Conservation (phyloP, 2,113 vertebrate species). For the Peucedramus taeniatus region DNA sequence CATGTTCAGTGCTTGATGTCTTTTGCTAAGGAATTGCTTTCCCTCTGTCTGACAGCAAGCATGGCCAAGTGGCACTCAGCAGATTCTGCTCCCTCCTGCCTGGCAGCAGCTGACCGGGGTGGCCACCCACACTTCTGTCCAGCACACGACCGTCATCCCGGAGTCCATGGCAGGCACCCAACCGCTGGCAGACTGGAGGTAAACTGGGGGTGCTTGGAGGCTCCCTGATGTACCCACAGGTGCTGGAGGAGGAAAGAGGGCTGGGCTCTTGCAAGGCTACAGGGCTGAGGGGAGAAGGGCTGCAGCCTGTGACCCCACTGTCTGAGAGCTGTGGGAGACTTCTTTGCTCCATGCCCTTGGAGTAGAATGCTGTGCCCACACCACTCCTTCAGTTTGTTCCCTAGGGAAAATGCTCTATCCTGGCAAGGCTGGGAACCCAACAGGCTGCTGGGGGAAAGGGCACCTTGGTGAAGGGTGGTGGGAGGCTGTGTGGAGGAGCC, state of each 20-base stretch:
- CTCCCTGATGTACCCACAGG: background rate
- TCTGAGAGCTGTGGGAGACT: background rate
- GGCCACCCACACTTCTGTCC: constrained; percentile 92
- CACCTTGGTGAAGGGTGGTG: accelerated
- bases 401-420: accelerated
- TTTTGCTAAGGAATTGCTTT: background rate
- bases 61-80: constrained; percentile 95
- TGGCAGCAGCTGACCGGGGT: constrained; percentile 96
- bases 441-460: background rate
- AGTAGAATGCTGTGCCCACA: background rate
- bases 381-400: background rate
- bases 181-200: constrained; percentile 96
- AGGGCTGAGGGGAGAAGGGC: background rate
- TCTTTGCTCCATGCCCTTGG: accelerated
- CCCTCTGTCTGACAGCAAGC: constrained; percentile 82
- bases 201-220: background rate
- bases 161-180: constrained; percentile 92
- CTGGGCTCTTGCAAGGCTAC: background rate
- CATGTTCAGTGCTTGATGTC: background rate
- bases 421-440: background rate
- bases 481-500: background rate
- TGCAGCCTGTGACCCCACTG: accelerated
- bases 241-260: background rate
- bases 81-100: constrained; percentile 93
- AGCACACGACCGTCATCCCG: constrained; percentile 91